Conservation (phyloP, 2,797 vertebrate species). For the Leucoraja ocellata region DNA sequence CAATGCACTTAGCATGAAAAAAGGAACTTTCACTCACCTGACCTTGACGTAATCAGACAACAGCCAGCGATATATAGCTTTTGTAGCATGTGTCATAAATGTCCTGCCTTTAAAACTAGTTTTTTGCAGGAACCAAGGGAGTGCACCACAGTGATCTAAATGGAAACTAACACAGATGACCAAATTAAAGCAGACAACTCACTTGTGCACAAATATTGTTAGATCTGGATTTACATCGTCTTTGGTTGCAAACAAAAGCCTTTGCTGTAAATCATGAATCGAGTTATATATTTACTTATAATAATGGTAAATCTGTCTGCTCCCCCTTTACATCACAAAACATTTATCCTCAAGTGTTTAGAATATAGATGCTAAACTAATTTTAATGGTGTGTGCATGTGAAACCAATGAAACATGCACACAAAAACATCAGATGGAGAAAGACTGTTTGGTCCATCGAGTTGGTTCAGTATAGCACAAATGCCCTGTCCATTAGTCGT, state of each 20-base stretch:
- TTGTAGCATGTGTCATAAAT: constrained; percentile 93
- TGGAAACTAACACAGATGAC: constrained; percentile 68
- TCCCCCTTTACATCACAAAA: not conserved
- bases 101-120: constrained; percentile 94
- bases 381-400: not conserved
- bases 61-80: constrained; percentile 94
- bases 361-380: not conserved
- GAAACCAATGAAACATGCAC: not conserved
- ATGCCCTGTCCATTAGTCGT: too few species aligned
- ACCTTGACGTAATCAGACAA: constrained; percentile 96
- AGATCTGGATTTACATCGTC: not conserved
- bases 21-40: constrained; percentile 61
- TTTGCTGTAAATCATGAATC: not conserved
- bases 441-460: too few species aligned
- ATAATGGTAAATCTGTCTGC: not conserved
- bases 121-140: constrained; percentile 96
- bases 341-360: not conserved
- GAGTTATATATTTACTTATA: not conserved
- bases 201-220: not conserved
- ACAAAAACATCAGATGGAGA: not conserved
- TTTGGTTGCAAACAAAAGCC: not conserved
- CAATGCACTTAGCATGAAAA: not conserved
- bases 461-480: too few species aligned
- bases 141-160: constrained; percentile 87
- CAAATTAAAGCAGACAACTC: not conserved